A percentile compares a stretch with the other conserved stretches of the same genome.
phyloP scores from a whole-genome alignment of 2,797 vertebrate genomes.

The Syncerus caffer region DNA sequence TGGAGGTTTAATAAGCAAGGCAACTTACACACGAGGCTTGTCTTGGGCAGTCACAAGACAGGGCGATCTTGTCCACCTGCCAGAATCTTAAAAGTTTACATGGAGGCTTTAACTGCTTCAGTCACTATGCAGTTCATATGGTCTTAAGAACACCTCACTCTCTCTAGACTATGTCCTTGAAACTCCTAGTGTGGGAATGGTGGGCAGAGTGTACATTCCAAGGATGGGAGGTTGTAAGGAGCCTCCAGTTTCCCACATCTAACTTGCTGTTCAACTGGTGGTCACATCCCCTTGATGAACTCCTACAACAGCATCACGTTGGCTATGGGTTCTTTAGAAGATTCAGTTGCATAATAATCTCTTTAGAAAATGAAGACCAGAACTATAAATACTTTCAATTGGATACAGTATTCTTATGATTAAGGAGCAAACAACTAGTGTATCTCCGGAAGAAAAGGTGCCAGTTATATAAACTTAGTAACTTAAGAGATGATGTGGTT shows the following conservation, averaged over 20 bases:
- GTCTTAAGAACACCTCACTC: neutral
- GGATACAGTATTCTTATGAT: neutral
- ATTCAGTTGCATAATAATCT: constrained; percentile 29
- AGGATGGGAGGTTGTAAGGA: neutral
- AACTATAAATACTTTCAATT: neutral
- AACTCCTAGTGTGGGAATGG: neutral
- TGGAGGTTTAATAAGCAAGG: neutral
- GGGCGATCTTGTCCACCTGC: neutral
- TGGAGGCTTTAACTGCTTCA: neutral
- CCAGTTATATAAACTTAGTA: neutral
- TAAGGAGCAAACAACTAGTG: neutral
- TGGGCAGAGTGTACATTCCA: neutral
- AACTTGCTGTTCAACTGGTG: neutral
- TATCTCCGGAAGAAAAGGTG: neutral
- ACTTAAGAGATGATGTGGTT: neutral
- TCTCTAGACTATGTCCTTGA: neutral
- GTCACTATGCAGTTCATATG: neutral
- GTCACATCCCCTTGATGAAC: neutral
- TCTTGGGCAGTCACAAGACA: neutral
- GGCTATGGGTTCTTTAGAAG: neutral
- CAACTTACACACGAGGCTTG: neutral
- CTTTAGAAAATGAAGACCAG: neutral
- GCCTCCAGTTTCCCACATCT: neutral
- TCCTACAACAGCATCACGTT: neutral
- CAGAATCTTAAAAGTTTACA: neutral